A percentile compares a stretch with the other conserved stretches of the same genome.
phyloP scores from a whole-genome alignment of 1,140 invertebrate species.

The Dolichoris vasculosae region DNA sequence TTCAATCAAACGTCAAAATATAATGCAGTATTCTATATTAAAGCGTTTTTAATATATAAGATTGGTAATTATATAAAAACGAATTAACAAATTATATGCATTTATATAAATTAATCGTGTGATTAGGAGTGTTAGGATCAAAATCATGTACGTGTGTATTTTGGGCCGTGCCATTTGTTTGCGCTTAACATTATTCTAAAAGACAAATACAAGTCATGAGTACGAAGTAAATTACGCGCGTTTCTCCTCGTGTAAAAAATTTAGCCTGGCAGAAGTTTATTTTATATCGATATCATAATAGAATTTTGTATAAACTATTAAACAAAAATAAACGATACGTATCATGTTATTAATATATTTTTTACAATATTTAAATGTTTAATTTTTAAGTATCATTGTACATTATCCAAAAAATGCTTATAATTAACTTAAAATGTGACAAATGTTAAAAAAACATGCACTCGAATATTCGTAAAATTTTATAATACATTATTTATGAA shows the following conservation, averaged over 20 bases:
- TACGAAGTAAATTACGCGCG: slow-evolving; percentile 14
- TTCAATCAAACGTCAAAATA: slow-evolving; percentile 23
- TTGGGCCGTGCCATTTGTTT: slow-evolving; percentile 43
- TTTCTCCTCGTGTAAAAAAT: slow-evolving; percentile 13
- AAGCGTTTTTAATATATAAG: slow-evolving; percentile 44
- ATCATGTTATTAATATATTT: neutral
- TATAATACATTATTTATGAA: neutral
- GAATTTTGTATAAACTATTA: neutral
- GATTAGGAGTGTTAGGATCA: neutral
- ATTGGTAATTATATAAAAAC: slow-evolving; percentile 46
- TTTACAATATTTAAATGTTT: neutral
- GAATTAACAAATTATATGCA: slow-evolving; percentile 19
- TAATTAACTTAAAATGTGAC: neutral
- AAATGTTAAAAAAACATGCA: neutral
- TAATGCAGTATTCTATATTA: slow-evolving; percentile 43
- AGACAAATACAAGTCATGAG: slow-evolving; percentile 26
- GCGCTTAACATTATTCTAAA: slow-evolving; percentile 42
- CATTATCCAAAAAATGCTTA: neutral
- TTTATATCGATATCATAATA: neutral
- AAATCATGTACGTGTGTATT: slow-evolving; percentile 27
- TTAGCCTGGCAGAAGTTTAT: neutral
- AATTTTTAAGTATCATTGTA: neutral
- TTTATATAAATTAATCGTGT: slow-evolving; percentile 13
- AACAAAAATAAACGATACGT: neutral
- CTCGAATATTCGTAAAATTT: neutral